Evolutionary conservation across 2,888 invertebrate species (phyloP).

Genomic region (Watsonalla binaria): DNA sequence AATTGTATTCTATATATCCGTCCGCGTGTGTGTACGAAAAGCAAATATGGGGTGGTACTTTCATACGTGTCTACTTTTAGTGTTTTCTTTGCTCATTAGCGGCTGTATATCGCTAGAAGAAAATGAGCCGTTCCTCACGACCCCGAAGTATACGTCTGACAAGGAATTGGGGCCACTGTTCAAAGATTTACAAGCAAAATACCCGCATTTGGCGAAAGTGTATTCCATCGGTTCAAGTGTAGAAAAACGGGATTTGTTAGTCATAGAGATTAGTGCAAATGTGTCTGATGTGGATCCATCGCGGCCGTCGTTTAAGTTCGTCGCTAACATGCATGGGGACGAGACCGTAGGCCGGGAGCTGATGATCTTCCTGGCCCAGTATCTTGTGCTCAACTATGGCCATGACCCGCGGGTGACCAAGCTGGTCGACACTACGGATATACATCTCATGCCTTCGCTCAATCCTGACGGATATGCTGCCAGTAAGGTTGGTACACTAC

Average conservation of each 20-base stretch:
- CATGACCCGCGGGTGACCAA: slow-evolving; percentile 83
- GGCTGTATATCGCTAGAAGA: slow-evolving; percentile 50
- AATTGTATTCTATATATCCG: slow-evolving; percentile 11
- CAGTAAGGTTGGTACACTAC: slow-evolving; percentile 82
- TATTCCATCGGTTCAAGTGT: slow-evolving; percentile 91
- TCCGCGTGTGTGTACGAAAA: slow-evolving; percentile 4
- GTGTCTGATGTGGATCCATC: slow-evolving; percentile 74
- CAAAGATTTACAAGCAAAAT: slow-evolving; percentile 77
- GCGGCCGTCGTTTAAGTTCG: slow-evolving; percentile 95
- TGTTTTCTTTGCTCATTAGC: slow-evolving; percentile 54
- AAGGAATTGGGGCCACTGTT: slow-evolving; percentile 83
- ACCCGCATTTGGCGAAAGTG: slow-evolving; percentile 84
- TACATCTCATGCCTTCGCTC: slow-evolving; percentile 97
- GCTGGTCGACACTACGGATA: slow-evolving; percentile 91
- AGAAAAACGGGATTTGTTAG: slow-evolving; percentile 88
- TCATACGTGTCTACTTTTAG: slow-evolving; percentile 44
- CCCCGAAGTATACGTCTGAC: slow-evolving; percentile 83
- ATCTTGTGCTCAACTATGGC: slow-evolving; percentile 88
- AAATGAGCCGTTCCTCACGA: slow-evolving; percentile 77
- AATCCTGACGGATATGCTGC: slow-evolving; percentile 97
- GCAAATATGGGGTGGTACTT: slow-evolving; percentile 42
- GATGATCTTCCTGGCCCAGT: slow-evolving; percentile 89
- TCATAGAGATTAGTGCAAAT: slow-evolving; percentile 88
- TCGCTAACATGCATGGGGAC: slow-evolving; percentile 98
- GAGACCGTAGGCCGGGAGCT: slow-evolving; percentile 93